Evolutionary conservation across 2,888 invertebrate species (phyloP).

Genomic region (Spodoptera littoralis): DNA sequence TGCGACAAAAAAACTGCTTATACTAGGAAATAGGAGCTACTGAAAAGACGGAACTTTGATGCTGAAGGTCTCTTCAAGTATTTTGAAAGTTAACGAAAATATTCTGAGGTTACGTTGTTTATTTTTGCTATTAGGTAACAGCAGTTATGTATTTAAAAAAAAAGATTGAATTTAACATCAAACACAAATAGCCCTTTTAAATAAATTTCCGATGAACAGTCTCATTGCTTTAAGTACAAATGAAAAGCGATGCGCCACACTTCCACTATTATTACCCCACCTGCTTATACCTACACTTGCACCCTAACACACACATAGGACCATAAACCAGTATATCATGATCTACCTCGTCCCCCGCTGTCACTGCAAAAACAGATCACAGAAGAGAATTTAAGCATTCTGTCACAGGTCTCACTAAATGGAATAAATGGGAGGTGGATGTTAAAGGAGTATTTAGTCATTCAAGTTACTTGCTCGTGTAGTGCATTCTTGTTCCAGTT

Average conservation of each 20-base stretch:
- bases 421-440: conserved; percentile 58
- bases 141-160: too few species aligned
- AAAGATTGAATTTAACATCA: too few species aligned
- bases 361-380: conserved; percentile 41
- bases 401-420: conserved; percentile 59
- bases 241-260: conserved; percentile 66
- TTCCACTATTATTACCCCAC: conserved; percentile 66
- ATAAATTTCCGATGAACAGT: conserved; percentile 55
- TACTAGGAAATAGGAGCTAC: conserved; percentile 13
- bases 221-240: conserved; percentile 52
- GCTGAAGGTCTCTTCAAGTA: not conserved
- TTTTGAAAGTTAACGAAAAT: too few species aligned
- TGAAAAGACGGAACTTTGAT: not conserved
- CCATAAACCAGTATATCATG: conserved; percentile 58
- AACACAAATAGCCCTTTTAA: not conserved
- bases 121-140: too few species aligned
- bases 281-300: conserved; percentile 66
- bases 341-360: conserved; percentile 53
- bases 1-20: conserved; percentile 18
- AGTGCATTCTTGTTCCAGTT: conserved; percentile 21
- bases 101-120: too few species aligned
- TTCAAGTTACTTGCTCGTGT: conserved; percentile 58
- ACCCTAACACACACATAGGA: conserved; percentile 67
- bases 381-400: conserved; percentile 50
- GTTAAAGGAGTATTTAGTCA: conserved; percentile 64